Conservation (phyloP, 2,888 invertebrate genomes). For the Sphaerophoria rueppellii region DNA sequence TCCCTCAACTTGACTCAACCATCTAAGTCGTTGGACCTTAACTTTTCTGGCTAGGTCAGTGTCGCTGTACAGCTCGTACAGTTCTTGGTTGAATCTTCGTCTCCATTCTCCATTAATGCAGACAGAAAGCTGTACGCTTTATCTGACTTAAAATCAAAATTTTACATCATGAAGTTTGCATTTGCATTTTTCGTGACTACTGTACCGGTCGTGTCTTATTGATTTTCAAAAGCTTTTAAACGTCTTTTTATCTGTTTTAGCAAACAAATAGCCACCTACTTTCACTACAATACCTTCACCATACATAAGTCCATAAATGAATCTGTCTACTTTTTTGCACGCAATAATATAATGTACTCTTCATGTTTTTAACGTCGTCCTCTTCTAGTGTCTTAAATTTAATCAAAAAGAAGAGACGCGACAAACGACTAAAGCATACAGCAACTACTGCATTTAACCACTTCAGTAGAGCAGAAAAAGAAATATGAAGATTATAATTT, state of each 20-base stretch:
- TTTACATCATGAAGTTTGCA: too few relatives aligned
- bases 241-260: background rate
- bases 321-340: background rate
- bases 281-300: background rate
- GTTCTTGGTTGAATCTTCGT: too few relatives aligned
- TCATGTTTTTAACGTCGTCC: background rate
- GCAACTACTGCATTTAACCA: slow-evolving; percentile 19
- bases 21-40: too few relatives aligned
- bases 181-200: slow-evolving; percentile 9
- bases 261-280: background rate
- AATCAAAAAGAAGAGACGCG: slow-evolving; percentile 31
- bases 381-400: slow-evolving; percentile 45
- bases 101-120: too few relatives aligned
- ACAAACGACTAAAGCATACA: slow-evolving; percentile 36
- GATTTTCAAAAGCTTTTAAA: slow-evolving; percentile 6
- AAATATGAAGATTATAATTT: slow-evolving; percentile 34
- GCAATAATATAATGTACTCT: slow-evolving; percentile 16
- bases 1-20: too few relatives aligned
- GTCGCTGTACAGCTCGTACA: too few relatives aligned
- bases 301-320: background rate
- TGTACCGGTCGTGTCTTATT: background rate
- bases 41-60: too few relatives aligned
- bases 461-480: slow-evolving; percentile 6
- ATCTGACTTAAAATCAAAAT: too few relatives aligned
- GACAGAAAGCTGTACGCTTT: too few relatives aligned